Percentiles rank a stretch among this genome's conserved stretches.
phyloP scores from a whole-genome alignment of 2,113 vertebrate species.

The Pteropus alecto region DNA sequence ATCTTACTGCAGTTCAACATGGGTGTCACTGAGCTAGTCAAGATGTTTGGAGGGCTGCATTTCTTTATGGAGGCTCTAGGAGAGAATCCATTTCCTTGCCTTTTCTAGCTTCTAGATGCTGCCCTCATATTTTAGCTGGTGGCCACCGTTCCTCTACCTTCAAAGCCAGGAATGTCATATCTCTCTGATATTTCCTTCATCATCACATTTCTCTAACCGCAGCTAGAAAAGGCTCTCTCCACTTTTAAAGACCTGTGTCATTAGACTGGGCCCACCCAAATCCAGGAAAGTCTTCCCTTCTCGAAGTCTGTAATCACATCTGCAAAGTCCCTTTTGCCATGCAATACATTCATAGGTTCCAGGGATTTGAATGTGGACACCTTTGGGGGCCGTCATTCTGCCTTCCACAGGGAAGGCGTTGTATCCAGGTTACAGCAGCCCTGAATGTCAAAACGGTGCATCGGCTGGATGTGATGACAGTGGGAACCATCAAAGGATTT shows the following conservation, averaged over 20 bases:
- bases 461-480: neutral
- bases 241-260: neutral
- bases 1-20: neutral
- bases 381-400: neutral
- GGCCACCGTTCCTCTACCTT: neutral
- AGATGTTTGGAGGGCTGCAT: neutral
- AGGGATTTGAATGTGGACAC: neutral
- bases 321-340: neutral
- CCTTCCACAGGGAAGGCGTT: neutral
- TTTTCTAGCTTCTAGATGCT: neutral
- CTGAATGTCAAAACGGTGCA: neutral
- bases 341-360: neutral
- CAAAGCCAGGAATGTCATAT: neutral
- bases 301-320: neutral
- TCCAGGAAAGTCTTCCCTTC: neutral
- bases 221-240: neutral
- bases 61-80: neutral
- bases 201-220: neutral
- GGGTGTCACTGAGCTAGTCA: neutral
- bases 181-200: neutral
- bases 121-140: neutral
- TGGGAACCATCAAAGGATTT: neutral
- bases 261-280: neutral
- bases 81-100: neutral
- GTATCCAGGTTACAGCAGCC: neutral